Percentiles rank a stretch among this genome's conserved stretches.
phyloP scores from a whole-genome alignment of 2,797 vertebrate genomes.

The Somateria mollissima region DNA sequence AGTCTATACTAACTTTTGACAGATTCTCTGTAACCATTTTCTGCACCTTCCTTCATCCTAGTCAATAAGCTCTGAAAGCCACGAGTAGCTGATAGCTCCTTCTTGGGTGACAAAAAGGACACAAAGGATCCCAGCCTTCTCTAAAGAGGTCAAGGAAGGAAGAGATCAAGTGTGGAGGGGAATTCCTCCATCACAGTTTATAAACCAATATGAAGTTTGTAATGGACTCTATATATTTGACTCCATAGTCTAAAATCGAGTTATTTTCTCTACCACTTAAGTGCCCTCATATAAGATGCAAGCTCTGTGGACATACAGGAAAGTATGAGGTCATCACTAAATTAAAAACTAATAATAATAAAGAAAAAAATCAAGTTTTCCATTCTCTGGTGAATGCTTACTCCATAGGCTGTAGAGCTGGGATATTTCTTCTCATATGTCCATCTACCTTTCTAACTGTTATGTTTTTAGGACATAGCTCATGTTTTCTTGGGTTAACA shows the following conservation, averaged over 20 bases:
- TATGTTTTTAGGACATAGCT: not conserved
- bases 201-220: not conserved
- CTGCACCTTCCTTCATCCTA: not conserved
- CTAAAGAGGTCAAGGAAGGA: not conserved
- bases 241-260: not conserved
- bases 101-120: not conserved
- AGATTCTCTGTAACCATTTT: not conserved
- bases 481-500: not conserved
- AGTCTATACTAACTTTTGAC: not conserved
- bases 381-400: not conserved
- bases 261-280: not conserved
- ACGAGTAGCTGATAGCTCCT: not conserved
- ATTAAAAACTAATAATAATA: not conserved
- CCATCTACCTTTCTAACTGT: not conserved
- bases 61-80: not conserved
- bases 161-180: not conserved
- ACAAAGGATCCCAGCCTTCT: accelerated
- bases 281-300: not conserved
- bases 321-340: accelerated
- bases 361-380: not conserved
- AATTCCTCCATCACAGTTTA: not conserved
- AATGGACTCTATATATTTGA: not conserved
- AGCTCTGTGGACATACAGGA: not conserved
- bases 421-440: not conserved
- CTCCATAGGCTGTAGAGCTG: not conserved